Percentiles rank a stretch among this genome's conserved stretches.
These are phyloP conservation scores for Orthosia gracilis DNA, from an alignment of 2,888 invertebrate genomes.

Conservation along the genomic window DNA sequence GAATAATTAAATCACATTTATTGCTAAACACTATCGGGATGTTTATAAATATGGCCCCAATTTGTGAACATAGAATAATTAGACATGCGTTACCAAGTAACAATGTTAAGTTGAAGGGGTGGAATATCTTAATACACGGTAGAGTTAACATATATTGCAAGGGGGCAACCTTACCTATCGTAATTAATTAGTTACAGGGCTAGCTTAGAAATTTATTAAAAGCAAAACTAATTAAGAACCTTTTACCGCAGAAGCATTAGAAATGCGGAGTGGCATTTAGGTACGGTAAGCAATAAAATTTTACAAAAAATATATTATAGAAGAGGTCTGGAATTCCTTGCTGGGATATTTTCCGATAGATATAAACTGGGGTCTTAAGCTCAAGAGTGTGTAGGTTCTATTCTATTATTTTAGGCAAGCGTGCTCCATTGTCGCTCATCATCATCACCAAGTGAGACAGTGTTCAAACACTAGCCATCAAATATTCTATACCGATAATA, in stretches of 20 bases:
- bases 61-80: neutral
- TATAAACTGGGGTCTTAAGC: neutral
- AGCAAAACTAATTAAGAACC: constrained; percentile 35
- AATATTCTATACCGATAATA: no score
- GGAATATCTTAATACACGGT: constrained; percentile 1
- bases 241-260: constrained; percentile 33
- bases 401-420: neutral
- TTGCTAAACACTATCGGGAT: no score
- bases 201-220: constrained; percentile 1
- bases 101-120: neutral
- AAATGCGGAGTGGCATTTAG: constrained; percentile 24
- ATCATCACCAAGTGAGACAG: neutral
- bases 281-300: constrained; percentile 5
- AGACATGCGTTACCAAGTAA: constrained; percentile 1
- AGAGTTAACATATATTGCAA: neutral
- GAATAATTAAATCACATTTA: no score
- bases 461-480: neutral
- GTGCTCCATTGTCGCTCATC: neutral
- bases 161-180: neutral
- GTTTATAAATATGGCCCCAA: no score
- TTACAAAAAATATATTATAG: neutral
- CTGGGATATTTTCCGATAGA: neutral
- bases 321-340: neutral
- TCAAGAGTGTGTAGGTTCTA: neutral
- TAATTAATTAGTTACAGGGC: constrained; percentile 22